A percentile compares a stretch with the other conserved stretches of the same genome.
Conservation (phyloP, 2,113 vertebrate species). For the Emydura subglobosa region DNA sequence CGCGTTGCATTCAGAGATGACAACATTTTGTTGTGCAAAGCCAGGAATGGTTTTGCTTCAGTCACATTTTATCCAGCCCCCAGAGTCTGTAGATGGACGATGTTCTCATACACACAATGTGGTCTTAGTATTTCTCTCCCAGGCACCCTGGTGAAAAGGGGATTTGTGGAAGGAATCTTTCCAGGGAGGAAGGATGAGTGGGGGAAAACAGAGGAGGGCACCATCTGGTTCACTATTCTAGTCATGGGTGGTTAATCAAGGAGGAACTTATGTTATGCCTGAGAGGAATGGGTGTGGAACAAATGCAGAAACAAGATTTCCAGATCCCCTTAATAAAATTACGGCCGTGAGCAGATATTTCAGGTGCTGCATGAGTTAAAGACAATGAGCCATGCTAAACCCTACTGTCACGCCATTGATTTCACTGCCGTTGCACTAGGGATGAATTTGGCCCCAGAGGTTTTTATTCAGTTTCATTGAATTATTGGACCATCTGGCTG, state of each 20-base stretch:
- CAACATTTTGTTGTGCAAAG: neutral
- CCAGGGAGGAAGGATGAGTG: neutral
- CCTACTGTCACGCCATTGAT: neutral
- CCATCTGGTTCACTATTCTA: slow-evolving; percentile 23
- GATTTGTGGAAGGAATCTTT: neutral
- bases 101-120: neutral
- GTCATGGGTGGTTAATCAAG: neutral
- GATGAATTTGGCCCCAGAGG: slow-evolving; percentile 34
- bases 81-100: neutral
- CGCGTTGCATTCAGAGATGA: neutral
- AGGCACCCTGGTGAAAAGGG: neutral
- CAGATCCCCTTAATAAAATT: accelerated
- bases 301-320: neutral
- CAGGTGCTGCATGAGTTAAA: neutral
- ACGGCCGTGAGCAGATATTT: neutral
- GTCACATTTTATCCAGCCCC: neutral
- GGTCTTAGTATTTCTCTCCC: neutral
- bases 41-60: neutral
- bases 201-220: neutral
- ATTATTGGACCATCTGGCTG: slow-evolving; percentile 72
- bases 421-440: slow-evolving; percentile 21
- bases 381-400: neutral
- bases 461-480: slow-evolving; percentile 59
- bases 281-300: neutral
- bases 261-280: neutral